A percentile compares a stretch with the other conserved stretches of the same genome.
These are phyloP conservation scores for Synodontis membranacea DNA, from an alignment of 2,113 vertebrate genomes.

Conservation along the genomic window DNA sequence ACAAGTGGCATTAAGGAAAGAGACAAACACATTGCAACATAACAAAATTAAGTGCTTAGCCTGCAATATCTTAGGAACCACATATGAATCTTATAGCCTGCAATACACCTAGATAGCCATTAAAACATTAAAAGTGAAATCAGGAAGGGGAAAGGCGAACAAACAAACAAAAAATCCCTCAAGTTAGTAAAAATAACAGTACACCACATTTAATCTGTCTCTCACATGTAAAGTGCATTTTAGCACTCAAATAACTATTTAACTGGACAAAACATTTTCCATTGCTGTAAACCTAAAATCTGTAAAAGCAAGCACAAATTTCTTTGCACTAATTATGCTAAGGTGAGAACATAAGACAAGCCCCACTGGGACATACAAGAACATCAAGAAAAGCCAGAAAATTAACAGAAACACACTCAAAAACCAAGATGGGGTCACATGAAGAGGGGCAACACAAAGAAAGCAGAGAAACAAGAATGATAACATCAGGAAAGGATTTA, in stretches of 20 bases:
- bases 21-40: not conserved
- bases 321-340: not conserved
- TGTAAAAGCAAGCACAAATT: not conserved
- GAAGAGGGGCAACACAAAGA: not conserved
- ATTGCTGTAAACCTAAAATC: not conserved
- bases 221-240: not conserved
- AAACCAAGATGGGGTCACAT: not conserved
- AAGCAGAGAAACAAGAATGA: slow-evolving; percentile 6
- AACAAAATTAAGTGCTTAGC: not conserved
- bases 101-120: not conserved
- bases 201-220: not conserved
- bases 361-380: not conserved
- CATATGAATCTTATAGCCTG: not conserved
- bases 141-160: no score
- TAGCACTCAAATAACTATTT: not conserved
- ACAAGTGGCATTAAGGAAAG: not conserved
- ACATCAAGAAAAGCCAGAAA: not conserved
- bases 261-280: not conserved
- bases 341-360: not conserved
- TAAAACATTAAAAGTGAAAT: no score
- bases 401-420: not conserved
- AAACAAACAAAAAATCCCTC: not conserved
- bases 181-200: not conserved
- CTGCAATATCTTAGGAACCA: no score
- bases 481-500: not conserved